Base-by-base conservation (phyloP, 1,140 invertebrate species). In the Dendroctonus valens region DNA sequence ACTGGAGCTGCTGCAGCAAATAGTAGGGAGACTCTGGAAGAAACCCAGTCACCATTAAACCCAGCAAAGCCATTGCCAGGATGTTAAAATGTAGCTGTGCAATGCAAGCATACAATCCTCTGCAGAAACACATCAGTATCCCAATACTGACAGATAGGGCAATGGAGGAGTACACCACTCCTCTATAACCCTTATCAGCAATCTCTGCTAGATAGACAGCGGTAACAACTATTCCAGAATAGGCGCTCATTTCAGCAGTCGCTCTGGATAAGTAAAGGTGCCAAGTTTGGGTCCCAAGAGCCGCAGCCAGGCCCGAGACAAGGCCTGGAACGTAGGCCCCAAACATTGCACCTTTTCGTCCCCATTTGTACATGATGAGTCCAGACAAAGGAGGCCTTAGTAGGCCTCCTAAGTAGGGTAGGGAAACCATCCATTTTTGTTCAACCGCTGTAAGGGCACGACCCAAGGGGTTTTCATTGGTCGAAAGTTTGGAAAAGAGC, bases 401-500 rank as follows among this genome's bases (percentile, higher is more conserved):
- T 4, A 91, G 81, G 14, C 91, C 90, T 8, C 92, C 92, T 12
- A 94, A 73, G 0, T 90, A 84, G 51, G 94, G 78, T 6, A 94
- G 76, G 0, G 90, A 90, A 0, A 87, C 89, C 61, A 94, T 89
- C 91, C 91, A 94, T 0, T 91, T 89, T 54, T 79, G 77, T 71
- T 90, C 80, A 3, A 83, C 81, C 0, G 67, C 15, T 0, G 78
- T 81, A 6, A 85, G 67, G 5, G 55, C 54, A 4, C 67, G 65
- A 0, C 79, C 80, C 4, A 75, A 41, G 7, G 74, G 74, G 65
- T 70, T 75, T 15, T 71, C 69, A 8, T 44, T 37, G 5, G 46
- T 57, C 12, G 53, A 64, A 5, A 73, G 15, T 54, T 67, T 58
- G 41, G 63, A 42, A 4, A 73, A 39, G 15, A 71, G 41, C 41